These are phyloP conservation scores for Pelusios castaneus DNA, from an alignment of 2,113 vertebrate genomes.

Conservation along the genomic window DNA sequence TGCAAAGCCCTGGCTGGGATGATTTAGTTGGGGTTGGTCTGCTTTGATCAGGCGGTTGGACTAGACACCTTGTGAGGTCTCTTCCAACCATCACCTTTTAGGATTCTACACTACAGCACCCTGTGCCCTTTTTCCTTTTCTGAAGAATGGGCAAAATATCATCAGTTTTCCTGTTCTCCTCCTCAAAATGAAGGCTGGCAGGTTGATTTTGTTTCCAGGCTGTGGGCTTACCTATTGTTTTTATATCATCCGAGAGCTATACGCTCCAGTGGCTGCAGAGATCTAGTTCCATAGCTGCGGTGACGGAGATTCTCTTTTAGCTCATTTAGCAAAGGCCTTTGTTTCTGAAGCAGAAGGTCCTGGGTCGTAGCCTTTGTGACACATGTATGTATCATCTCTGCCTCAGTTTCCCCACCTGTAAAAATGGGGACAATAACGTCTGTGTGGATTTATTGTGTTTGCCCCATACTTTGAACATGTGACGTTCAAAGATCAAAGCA, in stretches of 20 bases:
- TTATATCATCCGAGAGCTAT: not conserved
- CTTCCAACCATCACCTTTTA: too few relatives aligned
- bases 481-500: not conserved
- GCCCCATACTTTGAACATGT: not conserved
- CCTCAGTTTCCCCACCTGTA: not conserved
- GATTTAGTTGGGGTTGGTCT: too few relatives aligned
- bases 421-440: not conserved
- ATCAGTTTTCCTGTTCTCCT: not conserved
- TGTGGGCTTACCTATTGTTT: not conserved
- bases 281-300: not conserved
- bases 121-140: not conserved
- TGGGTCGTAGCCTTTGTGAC: fast-evolving
- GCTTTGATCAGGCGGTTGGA: too few relatives aligned
- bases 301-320: not conserved
- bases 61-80: too few relatives aligned
- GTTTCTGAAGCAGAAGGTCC: not conserved
- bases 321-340: not conserved
- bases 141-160: not conserved
- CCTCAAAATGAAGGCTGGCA: not conserved
- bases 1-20: too few relatives aligned
- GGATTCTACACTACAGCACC: not conserved
- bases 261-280: not conserved
- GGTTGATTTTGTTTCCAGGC: not conserved
- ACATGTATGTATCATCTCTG: not conserved
- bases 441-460: not conserved